Percentiles rank a stretch among this genome's conserved stretches.
phyloP scores from a whole-genome alignment of 1,140 invertebrate genomes.

The Hesperophylax magnus region DNA sequence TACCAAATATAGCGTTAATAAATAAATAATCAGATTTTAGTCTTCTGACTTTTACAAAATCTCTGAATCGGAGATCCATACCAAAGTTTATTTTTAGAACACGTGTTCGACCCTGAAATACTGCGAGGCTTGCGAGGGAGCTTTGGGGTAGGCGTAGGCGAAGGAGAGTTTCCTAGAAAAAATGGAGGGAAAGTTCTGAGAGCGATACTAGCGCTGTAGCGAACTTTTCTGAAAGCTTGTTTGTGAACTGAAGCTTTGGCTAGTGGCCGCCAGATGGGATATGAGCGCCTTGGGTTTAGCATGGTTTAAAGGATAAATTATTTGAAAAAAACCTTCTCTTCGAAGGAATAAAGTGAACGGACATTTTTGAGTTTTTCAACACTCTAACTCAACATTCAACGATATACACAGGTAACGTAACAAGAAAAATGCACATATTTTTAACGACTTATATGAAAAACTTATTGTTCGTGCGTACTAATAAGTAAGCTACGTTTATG shows the following conservation, averaged over 20 bases:
- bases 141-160: conserved; percentile 50
- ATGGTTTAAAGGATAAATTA: neutral
- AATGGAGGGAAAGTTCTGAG: conserved; percentile 39
- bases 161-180: conserved; percentile 53
- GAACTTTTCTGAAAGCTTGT: conserved; percentile 20
- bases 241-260: neutral
- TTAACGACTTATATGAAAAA: no score
- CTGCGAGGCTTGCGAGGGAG: conserved; percentile 6
- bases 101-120: conserved; percentile 54
- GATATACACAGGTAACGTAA: no score
- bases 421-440: no score
- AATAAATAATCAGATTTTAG: no score
- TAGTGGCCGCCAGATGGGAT: conserved; percentile 42
- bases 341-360: no score
- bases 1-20: no score
- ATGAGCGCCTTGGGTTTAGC: neutral
- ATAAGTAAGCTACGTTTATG: no score
- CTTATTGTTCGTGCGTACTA: no score
- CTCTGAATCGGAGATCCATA: conserved; percentile 44
- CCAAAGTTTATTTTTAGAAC: conserved; percentile 53
- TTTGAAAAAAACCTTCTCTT: no score
- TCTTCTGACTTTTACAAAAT: neutral
- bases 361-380: no score
- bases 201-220: conserved; percentile 31
- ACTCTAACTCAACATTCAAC: no score